phyloP scores from a whole-genome alignment of 2,113 vertebrate species.

The Ammodramus savannarum region DNA sequence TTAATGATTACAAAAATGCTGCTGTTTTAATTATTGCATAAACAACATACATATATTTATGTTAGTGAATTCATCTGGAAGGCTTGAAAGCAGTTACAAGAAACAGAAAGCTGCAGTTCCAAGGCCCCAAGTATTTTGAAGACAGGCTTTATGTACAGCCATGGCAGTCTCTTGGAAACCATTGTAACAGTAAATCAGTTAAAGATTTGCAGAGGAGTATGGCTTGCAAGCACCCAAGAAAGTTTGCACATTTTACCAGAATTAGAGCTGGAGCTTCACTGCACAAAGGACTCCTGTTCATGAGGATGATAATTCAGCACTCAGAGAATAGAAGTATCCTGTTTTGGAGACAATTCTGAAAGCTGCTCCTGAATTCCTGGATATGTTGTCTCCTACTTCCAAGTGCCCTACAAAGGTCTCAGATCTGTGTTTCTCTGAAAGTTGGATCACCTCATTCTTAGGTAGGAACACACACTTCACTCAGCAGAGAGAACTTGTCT shows the following conservation, averaged over 20 bases:
- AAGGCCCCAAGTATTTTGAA: neutral
- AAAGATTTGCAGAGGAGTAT: neutral
- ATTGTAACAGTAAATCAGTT: neutral
- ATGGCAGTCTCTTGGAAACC: neutral
- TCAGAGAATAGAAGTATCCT: neutral
- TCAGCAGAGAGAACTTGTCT: neutral
- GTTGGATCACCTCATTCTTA: neutral
- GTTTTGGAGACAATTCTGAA: neutral
- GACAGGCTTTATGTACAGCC: neutral
- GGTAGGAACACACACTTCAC: neutral
- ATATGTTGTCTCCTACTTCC: neutral
- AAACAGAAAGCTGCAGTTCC: neutral
- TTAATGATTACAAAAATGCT: neutral
- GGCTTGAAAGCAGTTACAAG: neutral
- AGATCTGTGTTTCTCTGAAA: neutral
- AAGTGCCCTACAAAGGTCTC: neutral
- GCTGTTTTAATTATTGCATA: neutral
- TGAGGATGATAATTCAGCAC: neutral
- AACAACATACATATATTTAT: neutral
- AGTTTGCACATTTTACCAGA: neutral
- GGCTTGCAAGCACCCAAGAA: neutral
- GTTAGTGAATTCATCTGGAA: neutral
- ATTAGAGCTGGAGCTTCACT: neutral
- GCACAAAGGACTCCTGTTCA: neutral
- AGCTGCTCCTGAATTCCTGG: neutral